Evolutionary conservation across 2,797 vertebrate genomes (phyloP).

Genomic region (Ceyx erithaca): DNA sequence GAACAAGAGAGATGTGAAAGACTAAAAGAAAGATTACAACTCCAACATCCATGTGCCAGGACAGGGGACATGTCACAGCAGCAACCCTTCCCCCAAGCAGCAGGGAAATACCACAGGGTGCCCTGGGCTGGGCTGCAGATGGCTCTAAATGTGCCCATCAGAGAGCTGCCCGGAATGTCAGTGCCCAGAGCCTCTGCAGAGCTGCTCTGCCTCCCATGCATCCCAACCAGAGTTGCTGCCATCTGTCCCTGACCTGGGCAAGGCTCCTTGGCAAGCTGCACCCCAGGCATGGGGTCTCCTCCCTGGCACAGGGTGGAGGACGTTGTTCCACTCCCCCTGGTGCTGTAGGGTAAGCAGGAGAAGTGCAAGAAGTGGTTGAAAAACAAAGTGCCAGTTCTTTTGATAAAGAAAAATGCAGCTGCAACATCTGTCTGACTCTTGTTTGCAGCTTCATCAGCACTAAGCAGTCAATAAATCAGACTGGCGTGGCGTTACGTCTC

Average conservation of each 20-base stretch:
- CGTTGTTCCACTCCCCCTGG: neutral
- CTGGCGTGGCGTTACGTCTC: constrained; percentile 82
- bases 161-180: fast-evolving
- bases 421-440: constrained; percentile 90
- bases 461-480: constrained; percentile 99
- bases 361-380: constrained; percentile 44
- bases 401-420: constrained; percentile 91
- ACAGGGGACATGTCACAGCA: fast-evolving
- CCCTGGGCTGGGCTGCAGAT: neutral
- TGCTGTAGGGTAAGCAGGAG: constrained; percentile 14
- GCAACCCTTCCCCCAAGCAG: neutral
- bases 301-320: neutral
- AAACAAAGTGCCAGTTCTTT: constrained; percentile 67
- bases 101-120: neutral
- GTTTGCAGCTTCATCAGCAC: constrained; percentile 96
- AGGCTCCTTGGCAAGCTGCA: neutral
- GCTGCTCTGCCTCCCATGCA: neutral
- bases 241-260: neutral
- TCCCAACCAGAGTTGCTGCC: fast-evolving
- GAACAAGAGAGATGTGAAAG: neutral
- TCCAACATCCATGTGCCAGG: fast-evolving
- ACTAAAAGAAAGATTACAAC: neutral
- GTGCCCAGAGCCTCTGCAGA: neutral
- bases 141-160: neutral
- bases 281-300: fast-evolving